Evolutionary conservation across 2,888 invertebrate species (phyloP).

Genomic region (Syrphus vitripennis): DNA sequence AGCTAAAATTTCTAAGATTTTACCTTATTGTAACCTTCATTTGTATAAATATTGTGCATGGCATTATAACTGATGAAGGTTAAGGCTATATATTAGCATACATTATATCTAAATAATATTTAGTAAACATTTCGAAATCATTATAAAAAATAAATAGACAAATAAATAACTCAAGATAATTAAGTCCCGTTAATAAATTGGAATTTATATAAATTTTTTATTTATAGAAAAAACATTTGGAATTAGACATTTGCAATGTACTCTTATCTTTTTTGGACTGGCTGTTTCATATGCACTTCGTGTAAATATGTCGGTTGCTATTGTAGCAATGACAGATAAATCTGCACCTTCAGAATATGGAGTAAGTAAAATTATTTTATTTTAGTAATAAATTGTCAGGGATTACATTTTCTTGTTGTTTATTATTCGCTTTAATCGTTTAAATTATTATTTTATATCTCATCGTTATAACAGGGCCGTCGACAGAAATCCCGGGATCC

Average conservation of each 20-base stretch:
- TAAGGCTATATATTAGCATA: too few species aligned
- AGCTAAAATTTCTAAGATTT: neutral
- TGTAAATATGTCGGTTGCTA: conserved; percentile 87
- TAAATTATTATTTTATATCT: neutral
- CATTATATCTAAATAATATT: too few species aligned
- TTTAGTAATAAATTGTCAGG: neutral
- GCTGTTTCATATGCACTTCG: conserved; percentile 85
- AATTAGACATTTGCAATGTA: conserved; percentile 85
- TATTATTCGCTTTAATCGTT: neutral
- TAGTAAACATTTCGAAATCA: neutral
- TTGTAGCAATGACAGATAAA: conserved; percentile 87
- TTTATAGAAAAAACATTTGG: conserved; percentile 80
- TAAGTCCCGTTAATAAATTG: neutral
- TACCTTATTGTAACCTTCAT: neutral
- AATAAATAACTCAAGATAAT: neutral
- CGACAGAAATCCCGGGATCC: too few species aligned
- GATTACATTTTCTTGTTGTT: neutral
- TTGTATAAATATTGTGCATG: too few species aligned
- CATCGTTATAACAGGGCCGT: neutral
- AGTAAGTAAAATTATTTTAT: conserved; percentile 71
- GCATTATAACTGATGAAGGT: too few species aligned
- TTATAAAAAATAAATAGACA: neutral
- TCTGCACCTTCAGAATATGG: conserved; percentile 76
- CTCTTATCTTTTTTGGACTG: conserved; percentile 84
- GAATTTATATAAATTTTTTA: neutral